Evolutionary conservation across 2,113 vertebrate genomes (phyloP), one percentile per base, ranked within the genome.

Genomic region (Sigmodon hispidus): DNA sequence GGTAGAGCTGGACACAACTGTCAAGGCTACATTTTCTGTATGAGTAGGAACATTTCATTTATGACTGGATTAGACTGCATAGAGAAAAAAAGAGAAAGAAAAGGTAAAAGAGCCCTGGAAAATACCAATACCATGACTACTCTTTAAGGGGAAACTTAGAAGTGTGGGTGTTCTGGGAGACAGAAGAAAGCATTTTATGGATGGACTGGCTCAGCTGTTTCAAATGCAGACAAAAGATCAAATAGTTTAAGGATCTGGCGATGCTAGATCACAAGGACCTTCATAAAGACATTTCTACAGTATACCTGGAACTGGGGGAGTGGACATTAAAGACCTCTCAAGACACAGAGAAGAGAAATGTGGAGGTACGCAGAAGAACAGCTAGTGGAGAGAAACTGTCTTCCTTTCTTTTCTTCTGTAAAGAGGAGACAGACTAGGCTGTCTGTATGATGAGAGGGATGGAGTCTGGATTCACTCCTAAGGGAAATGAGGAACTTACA

Each of bases 71-170:
- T 43, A 59, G 52, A 65, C 57, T 19, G 19, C 34, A 22, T 57
- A 89, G n/a, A 90, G 79, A 86, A 94, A 89, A 92, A 90, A 48
- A 90, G 0, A 89, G 0, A 93, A n/a, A 97, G 40, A 73, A 55
- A 70, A 63, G 19, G n/a, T 29, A 15, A 50, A 83, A 29, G n/a
- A 72, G 48, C 11, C 63, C 22, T 76, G 29, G 55, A 91, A 94
- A 89, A 94, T 75, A 90, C 57, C 77, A 80, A 59, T 19, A 79
- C 10, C 70, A 61, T 17, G n/a, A 43, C 80, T 43, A n/a, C 13
- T 43, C 57, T 83, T 61, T 29, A 83, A 31, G 55, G 80, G 57
- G 36, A 93, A 96, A 88, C 77, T 76, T 57, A 87, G 73, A 55
- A 94, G 29, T 76, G 15, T 84, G 45, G 43, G 73, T 2, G 48